phyloP scores from a whole-genome alignment of 2,797 vertebrate species.

The Gymnocypris eckloni region DNA sequence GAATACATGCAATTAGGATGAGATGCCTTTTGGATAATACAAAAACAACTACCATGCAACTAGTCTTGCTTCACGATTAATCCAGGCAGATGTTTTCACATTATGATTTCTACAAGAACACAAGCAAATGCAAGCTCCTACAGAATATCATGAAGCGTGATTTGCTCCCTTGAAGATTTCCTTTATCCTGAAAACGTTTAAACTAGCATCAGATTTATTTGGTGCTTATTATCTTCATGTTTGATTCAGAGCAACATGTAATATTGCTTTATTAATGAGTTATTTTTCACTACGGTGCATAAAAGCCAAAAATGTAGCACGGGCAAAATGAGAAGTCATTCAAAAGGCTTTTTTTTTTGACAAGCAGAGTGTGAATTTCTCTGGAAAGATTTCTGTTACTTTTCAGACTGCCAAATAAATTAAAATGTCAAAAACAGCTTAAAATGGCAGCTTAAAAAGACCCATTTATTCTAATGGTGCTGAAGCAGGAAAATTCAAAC shows the following conservation, averaged over 20 bases:
- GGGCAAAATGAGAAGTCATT: neutral
- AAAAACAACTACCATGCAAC: conserved; percentile 34
- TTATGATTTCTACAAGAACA: neutral
- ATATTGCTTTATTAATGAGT: neutral
- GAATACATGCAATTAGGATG: conserved; percentile 23
- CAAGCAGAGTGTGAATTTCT: neutral
- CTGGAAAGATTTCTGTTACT: neutral
- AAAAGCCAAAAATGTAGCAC: neutral
- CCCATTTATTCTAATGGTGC: conserved; percentile 13
- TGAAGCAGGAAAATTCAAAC: conserved; percentile 22
- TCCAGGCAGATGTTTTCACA: conserved; percentile 31
- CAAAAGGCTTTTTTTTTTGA: neutral
- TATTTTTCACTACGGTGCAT: neutral
- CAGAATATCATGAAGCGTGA: neutral
- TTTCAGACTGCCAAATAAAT: conserved; percentile 19
- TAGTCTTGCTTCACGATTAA: conserved; percentile 17
- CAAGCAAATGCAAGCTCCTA: neutral
- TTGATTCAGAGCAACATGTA: neutral
- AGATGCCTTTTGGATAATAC: conserved; percentile 20
- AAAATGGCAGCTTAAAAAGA: conserved; percentile 24
- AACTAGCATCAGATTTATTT: neutral
- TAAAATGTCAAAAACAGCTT: conserved; percentile 35
- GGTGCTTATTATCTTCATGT: neutral
- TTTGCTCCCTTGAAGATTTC: neutral
- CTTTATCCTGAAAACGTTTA: neutral